phyloP scores from a whole-genome alignment of 1,140 invertebrate genomes.

The Microplitis demolitor region DNA sequence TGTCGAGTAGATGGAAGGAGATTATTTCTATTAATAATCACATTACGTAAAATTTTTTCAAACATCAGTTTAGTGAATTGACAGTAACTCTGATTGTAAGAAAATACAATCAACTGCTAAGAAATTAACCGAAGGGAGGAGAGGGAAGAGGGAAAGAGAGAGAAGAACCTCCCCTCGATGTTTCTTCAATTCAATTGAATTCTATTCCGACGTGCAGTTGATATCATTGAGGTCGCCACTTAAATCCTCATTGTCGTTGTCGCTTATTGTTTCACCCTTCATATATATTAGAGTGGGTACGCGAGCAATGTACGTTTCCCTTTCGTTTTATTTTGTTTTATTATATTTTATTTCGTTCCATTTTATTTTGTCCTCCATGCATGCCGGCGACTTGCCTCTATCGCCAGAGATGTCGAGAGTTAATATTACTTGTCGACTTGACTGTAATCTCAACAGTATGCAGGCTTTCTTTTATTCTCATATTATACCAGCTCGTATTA shows the following conservation, averaged over 20 bases:
- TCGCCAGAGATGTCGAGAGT: too few species aligned
- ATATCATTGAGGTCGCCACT: constrained; percentile 62
- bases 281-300: constrained; percentile 40
- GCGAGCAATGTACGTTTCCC: constrained; percentile 49
- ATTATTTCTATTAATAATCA: too few species aligned
- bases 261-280: constrained; percentile 62
- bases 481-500: too few species aligned
- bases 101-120: too few species aligned
- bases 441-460: background rate
- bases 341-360: background rate
- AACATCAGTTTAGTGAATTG: too few species aligned
- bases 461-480: background rate
- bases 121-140: constrained; percentile 24
- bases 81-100: too few species aligned
- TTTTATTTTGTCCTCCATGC: too few species aligned
- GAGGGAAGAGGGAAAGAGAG: constrained; percentile 24
- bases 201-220: constrained; percentile 59
- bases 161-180: constrained; percentile 42
- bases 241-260: constrained; percentile 61
- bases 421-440: too few species aligned
- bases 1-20: constrained; percentile 36
- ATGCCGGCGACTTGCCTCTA: too few species aligned
- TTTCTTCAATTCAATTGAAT: constrained; percentile 62
- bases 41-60: too few species aligned
- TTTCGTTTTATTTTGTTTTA: constrained; percentile 9